Evolutionary conservation across 2,797 vertebrate genomes (phyloP), one percentile per base, ranked within the genome.

Genomic region (Acanthis flammea): DNA sequence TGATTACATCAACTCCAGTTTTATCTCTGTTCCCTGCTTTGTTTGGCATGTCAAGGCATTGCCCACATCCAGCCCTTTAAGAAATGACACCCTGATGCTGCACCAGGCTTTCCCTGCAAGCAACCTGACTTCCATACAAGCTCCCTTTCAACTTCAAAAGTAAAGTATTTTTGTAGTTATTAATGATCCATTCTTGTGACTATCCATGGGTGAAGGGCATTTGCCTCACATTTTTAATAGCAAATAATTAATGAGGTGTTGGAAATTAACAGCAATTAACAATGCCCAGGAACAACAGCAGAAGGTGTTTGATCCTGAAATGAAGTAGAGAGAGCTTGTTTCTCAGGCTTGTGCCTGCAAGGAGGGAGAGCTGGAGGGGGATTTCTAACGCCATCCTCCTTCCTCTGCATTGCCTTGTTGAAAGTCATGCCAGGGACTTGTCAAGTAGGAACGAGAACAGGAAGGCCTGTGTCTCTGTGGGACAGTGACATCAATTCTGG

Each of bases 211-310:
- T 97, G 96, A 98, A 98, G 96, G 96, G 73, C 92, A 98, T 96
- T 96, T 97, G 88, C 88, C 51, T 97, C 96, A 95, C 92, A 94
- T 96, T 75, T 97, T 97, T 97, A 97, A 97, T 95, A 96, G 91
- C 70, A 95, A 97, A 96, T 96, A 97, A 97, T 97, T 98, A 97
- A 97, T 97, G 97, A 97, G 73, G 92, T 97, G 97, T 90, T 97
- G 76, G 97, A 98, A 98, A 98, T 97, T 97, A 97, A 97, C 97
- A 97, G 96, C 97, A 97, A 98, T 98, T 98, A 98, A 96, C 96
- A 97, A 84, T 93, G 92, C 63, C 55, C 81, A 74, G 48, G 92
- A 97, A 97, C 51, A 97, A 88, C 72, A 89, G 92, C 94, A 97
- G 92, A 96, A 97, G 95, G 94, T 97, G 92, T 90, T 94, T 94